Percentiles rank a stretch among this genome's conserved stretches.
These are phyloP conservation scores for Amphipyra berbera DNA, from an alignment of 2,888 invertebrate species.

Conservation along the genomic window DNA sequence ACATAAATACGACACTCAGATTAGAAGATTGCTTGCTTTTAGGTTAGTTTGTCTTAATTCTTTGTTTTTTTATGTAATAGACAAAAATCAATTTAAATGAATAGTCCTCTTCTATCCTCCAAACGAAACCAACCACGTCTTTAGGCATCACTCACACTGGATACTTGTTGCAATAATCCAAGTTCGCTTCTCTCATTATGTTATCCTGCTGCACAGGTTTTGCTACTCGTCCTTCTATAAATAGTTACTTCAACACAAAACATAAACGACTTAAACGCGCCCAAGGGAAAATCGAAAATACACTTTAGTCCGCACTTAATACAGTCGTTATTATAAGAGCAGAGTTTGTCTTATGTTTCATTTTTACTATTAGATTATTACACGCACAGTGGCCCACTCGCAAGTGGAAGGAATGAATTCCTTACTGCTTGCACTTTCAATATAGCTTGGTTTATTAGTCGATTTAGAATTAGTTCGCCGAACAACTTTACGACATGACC, in stretches of 20 bases:
- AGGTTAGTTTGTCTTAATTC: too few relatives aligned
- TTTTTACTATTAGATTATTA: slow-evolving; percentile 43
- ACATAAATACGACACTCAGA: too few relatives aligned
- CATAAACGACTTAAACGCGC: slow-evolving; percentile 55
- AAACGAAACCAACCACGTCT: slow-evolving; percentile 34
- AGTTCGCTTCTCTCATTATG: slow-evolving; percentile 78
- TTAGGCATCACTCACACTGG: slow-evolving; percentile 65
- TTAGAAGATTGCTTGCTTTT: too few relatives aligned
- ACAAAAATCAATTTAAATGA: too few relatives aligned
- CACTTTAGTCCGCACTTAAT: slow-evolving; percentile 35
- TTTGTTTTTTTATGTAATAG: too few relatives aligned
- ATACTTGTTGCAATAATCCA: slow-evolving; percentile 73
- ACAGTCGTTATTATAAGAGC: slow-evolving; percentile 56
- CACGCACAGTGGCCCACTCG: slow-evolving; percentile 81
- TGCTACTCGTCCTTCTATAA: slow-evolving; percentile 84
- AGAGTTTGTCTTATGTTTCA: slow-evolving; percentile 28
- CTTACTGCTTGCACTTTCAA: slow-evolving; percentile 86
- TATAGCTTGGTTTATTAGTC: slow-evolving; percentile 73
- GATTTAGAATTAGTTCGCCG: slow-evolving; percentile 69
- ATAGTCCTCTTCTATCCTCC: not conserved
- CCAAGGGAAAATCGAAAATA: slow-evolving; percentile 45
- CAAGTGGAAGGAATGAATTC: slow-evolving; percentile 81
- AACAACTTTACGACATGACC: slow-evolving; percentile 58
- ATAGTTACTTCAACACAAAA: slow-evolving; percentile 69
- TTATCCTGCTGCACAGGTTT: slow-evolving; percentile 84